Base-by-base conservation (phyloP, 2,797 vertebrate genomes). In the Pseudomugil gertrudae region DNA sequence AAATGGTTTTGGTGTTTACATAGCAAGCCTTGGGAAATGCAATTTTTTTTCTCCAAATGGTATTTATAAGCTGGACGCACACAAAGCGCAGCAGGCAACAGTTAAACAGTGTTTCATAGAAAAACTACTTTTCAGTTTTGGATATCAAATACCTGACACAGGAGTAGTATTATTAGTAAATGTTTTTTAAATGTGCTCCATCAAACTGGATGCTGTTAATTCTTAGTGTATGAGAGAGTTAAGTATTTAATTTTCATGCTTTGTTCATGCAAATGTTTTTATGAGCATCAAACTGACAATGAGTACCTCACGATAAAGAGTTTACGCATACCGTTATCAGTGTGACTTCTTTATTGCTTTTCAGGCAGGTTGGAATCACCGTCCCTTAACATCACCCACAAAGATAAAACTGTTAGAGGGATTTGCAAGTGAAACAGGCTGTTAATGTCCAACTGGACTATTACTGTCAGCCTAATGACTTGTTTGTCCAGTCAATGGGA, bases 261-360 rank as follows among this genome's bases (percentile, higher is more conserved):
- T 58, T 80, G 57, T 74, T 38, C 32, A 63, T 64, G 26, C 21
- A 54, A 38, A 32, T 67, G 43, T 77, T 69, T 64, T 74, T 47
- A 68, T 60, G 63, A 66, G 63, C 71, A 84, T 74, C 56, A 73
- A 68, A 80, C 62, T 63, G 81, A 63, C 72, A 79, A 72, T 74
- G 67, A 71, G 90, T 88, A 91, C 89, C 87, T 90, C 90, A 84
- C 32, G 89, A 78, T 90, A 87, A 89, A 89, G 26, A 24, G 38
- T 47, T 77, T 80, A 78, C 76, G 75, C 79, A 83, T 32, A 66
- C 7, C 4, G 57, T 11, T 29, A 27, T 62, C 5, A 57, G 27
- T 59, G 29, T 76, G 54, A 36, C 32, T 35, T 70, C 30, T 73
- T 83, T 59, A 8, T 66, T 71, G 6, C 7, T 45, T 63, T 53